Evolutionary conservation across 2,113 vertebrate genomes (phyloP).

Genomic region (Syrrhaptes paradoxus): DNA sequence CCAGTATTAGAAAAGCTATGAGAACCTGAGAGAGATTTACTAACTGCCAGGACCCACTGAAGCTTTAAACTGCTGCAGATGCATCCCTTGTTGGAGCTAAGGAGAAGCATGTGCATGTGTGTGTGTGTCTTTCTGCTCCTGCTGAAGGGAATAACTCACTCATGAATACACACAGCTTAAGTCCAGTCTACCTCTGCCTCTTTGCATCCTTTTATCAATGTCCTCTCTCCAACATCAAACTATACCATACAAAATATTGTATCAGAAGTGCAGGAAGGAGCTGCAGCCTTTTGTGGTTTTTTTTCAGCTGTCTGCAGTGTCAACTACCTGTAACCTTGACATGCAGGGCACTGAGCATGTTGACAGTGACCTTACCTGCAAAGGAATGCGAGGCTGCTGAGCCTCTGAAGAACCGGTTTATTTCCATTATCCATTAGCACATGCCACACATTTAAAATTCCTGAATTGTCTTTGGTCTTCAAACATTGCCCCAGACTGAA

Average conservation of each 20-base stretch:
- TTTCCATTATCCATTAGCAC: conserved; percentile 40
- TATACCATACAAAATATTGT: not conserved
- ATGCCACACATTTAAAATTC: conserved; percentile 36
- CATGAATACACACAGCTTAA: not conserved
- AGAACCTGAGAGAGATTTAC: conserved; percentile 48
- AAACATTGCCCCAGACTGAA: not conserved
- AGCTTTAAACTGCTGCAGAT: conserved; percentile 22
- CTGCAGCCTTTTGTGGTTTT: not conserved
- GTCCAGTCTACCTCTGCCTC: not conserved
- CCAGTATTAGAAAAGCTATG: conserved; percentile 13
- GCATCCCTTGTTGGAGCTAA: not conserved
- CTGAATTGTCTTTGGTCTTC: not conserved
- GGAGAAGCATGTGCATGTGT: not conserved
- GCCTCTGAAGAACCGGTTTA: conserved; percentile 12
- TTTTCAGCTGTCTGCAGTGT: not conserved
- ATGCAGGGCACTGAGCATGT: not conserved
- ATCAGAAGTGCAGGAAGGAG: not conserved
- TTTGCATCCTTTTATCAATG: not conserved
- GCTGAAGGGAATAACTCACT: not conserved
- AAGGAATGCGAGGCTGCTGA: conserved; percentile 25
- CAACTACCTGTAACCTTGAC: conserved; percentile 1
- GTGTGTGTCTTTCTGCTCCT: not conserved
- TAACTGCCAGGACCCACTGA: not conserved
- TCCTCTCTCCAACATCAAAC: not conserved
- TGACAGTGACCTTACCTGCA: conserved; percentile 49